Conservation (phyloP, 1,140 invertebrate genomes). For the Oncopodura yosiiana region DNA sequence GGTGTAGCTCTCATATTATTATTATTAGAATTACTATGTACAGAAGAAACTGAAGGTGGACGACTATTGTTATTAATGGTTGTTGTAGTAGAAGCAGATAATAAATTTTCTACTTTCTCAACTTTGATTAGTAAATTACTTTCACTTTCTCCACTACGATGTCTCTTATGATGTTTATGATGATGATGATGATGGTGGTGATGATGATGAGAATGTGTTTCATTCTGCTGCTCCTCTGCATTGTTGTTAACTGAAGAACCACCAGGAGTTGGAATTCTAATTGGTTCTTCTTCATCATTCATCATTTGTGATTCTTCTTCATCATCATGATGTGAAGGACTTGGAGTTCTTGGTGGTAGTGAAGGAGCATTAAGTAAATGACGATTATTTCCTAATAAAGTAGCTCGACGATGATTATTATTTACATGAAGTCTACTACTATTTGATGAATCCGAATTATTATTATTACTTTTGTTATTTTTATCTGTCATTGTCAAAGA, state of each 20-base stretch:
- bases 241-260: neutral
- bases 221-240: slow-evolving; percentile 3
- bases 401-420: neutral
- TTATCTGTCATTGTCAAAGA: neutral
- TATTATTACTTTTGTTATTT: neutral
- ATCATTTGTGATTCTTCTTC: slow-evolving; percentile 9
- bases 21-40: neutral
- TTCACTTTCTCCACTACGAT: neutral
- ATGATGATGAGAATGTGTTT: neutral
- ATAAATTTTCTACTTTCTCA: slow-evolving; percentile 18
- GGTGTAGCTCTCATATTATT: neutral
- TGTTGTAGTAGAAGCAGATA: neutral
- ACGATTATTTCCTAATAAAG: neutral
- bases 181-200: slow-evolving; percentile 14
- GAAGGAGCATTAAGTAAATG: no score
- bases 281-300: slow-evolving; percentile 5
- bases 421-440: neutral
- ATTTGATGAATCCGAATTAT: neutral
- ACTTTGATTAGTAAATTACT: slow-evolving; percentile 19
- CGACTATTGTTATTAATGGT: slow-evolving; percentile 1
- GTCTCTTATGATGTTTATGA: neutral
- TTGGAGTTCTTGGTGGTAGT: slow-evolving; percentile 29
- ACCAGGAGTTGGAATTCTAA: slow-evolving; percentile 23
- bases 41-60: neutral
- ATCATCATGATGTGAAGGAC: slow-evolving; percentile 22